Evolutionary conservation across 2,797 vertebrate genomes (phyloP).

Genomic region (Gymnodraco acuticeps): DNA sequence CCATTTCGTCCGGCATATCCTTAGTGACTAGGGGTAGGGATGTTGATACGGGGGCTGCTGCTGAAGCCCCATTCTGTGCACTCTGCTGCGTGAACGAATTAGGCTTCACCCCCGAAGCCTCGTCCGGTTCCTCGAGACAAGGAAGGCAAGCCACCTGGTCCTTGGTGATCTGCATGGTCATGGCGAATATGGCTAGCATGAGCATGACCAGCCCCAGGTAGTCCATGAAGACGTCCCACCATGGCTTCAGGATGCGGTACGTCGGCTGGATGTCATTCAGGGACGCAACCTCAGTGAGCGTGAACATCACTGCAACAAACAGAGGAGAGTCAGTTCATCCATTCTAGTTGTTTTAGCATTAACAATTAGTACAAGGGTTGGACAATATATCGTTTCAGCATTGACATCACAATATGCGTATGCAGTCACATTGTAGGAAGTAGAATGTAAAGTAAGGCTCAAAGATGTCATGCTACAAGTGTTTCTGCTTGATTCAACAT

Average conservation of each 20-base stretch:
- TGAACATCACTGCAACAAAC: conserved; percentile 95
- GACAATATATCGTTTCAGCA: no score
- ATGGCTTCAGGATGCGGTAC: conserved; percentile 99
- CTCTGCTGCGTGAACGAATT: conserved; percentile 61
- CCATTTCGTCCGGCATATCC: conserved; percentile 64
- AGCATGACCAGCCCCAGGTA: conserved; percentile 98
- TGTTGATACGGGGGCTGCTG: conserved; percentile 44
- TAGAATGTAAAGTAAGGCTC: no score
- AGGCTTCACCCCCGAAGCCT: conserved; percentile 40
- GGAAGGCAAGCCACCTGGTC: conserved; percentile 99
- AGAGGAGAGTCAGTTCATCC: conserved; percentile 57
- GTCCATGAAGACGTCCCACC: conserved; percentile 99
- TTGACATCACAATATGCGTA: no score
- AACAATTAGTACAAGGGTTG: not conserved
- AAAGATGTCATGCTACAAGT: no score
- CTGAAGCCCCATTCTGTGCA: conserved; percentile 65
- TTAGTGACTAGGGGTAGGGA: conserved; percentile 51
- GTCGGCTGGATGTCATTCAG: conserved; percentile 98
- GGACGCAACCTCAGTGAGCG: conserved; percentile 98
- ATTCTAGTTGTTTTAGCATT: not conserved
- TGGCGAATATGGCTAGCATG: conserved; percentile 98
- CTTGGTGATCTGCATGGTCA: conserved; percentile 99
- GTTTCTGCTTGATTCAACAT: no score
- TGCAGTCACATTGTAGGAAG: no score
- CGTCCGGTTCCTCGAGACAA: conserved; percentile 83